Evolutionary conservation across 1,140 invertebrate species (phyloP).

Genomic region (Drosophila chauvacae): DNA sequence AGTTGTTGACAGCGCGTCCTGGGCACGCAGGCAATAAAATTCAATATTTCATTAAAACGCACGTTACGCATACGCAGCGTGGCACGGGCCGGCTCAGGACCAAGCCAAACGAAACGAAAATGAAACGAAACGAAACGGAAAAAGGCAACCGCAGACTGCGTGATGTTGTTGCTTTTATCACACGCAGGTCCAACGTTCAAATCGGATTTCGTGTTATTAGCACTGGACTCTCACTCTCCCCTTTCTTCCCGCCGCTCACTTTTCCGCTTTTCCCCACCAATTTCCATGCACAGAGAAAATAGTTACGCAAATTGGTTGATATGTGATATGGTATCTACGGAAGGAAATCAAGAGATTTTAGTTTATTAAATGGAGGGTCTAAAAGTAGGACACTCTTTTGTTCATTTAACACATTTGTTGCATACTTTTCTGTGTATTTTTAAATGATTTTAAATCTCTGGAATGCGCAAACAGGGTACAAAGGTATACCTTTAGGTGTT

Average conservation of each 20-base stretch:
- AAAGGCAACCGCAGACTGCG: slow-evolving; percentile 68
- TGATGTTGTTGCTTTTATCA: slow-evolving; percentile 78
- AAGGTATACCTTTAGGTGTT: no score
- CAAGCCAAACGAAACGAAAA: slow-evolving; percentile 26
- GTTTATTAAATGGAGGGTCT: background rate
- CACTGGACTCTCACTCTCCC: slow-evolving; percentile 27
- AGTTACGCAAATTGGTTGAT: slow-evolving; percentile 5
- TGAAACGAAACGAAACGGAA: slow-evolving; percentile 49
- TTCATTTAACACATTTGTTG: background rate
- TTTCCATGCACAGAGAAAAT: slow-evolving; percentile 28
- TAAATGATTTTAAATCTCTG: background rate
- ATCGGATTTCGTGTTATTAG: slow-evolving; percentile 82
- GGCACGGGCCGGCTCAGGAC: slow-evolving; percentile 14
- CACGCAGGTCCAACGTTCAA: slow-evolving; percentile 75
- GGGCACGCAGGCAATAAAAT: slow-evolving; percentile 84
- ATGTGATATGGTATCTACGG: background rate
- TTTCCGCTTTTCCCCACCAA: slow-evolving; percentile 29
- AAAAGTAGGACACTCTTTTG: background rate
- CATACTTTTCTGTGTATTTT: background rate
- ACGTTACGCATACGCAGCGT: slow-evolving; percentile 81
- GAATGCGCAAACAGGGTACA: no score
- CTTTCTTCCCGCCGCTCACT: background rate
- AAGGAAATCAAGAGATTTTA: background rate
- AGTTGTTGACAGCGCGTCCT: slow-evolving; percentile 54
- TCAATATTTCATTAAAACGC: slow-evolving; percentile 84